These are phyloP conservation scores for Hartigia nigra DNA, from an alignment of 2,888 invertebrate genomes.

Conservation along the genomic window DNA sequence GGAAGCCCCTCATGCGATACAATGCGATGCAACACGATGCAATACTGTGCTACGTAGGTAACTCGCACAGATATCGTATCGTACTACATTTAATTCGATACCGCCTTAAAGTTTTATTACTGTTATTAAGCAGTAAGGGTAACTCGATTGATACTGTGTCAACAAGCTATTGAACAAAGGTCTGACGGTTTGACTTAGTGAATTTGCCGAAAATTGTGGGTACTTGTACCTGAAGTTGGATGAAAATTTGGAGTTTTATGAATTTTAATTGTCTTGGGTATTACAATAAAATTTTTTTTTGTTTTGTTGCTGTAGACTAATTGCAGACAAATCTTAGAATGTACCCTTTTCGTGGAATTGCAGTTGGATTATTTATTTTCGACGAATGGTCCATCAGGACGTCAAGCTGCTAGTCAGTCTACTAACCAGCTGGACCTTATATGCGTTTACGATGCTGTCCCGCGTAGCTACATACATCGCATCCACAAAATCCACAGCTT, in stretches of 20 bases:
- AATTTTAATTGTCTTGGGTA: not conserved
- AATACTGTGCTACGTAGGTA: not conserved
- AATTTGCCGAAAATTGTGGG: not conserved
- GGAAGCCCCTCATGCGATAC: constrained; percentile 38
- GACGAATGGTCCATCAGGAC: not conserved
- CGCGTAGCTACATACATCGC: not conserved
- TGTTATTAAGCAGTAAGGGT: not conserved
- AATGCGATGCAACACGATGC: constrained; percentile 2
- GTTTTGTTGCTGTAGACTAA: not conserved
- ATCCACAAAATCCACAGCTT: not conserved
- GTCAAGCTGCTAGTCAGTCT: not conserved
- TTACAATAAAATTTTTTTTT: not conserved
- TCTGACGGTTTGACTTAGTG: not conserved
- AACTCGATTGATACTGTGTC: not conserved
- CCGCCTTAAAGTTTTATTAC: not conserved
- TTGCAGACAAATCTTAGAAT: not conserved
- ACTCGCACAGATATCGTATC: constrained; percentile 1
- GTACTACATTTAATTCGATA: not conserved
- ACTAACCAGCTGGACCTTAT: not conserved
- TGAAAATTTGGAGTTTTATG: not conserved
- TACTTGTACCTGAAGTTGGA: not conserved
- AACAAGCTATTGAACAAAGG: not conserved
- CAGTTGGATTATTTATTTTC: not conserved
- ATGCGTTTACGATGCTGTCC: not conserved
- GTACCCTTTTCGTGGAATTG: not conserved